Base-by-base conservation (phyloP, 1,140 invertebrate genomes). In the Neodiprion lecontei region DNA sequence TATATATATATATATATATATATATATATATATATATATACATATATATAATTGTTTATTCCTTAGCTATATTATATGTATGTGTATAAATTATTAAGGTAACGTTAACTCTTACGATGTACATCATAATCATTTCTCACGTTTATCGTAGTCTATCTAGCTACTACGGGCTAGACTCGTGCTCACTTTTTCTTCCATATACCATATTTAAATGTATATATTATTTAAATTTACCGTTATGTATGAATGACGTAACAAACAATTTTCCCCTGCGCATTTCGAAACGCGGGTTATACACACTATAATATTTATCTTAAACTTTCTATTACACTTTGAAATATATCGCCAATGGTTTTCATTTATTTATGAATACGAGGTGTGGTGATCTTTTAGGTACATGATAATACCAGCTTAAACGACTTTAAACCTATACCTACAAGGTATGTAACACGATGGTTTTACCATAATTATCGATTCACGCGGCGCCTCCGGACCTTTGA, bases 191-290 rank as follows among this genome's bases (percentile, higher is more conserved):
- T 61, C n/a, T 61, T 61, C 28, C 28, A 40, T 40, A 40, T 40
- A 40, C 53, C 53, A 61, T 40, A 40, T 14, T 61, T 17, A 11
- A 61, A 61, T 40, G 28, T 61, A 61, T 61, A 17, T 61, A 14
- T 61, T 14, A 61, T 61, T 61, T 61, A 61, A 14, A 61, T 61
- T 8, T 61, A 61, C n/a, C 9, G n/a, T 61, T 9, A 69, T 53
- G 66, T 72, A 71, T 48, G 70, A 72, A 71, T 75, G 70, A 75
- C 65, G 70, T 72, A 75, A 47, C 61, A 75, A 72, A 61, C 53
- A 7, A 12, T 69, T 75, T 21, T 65, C 61, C 17, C 61, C 61
- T 65, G 12, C 12, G 61, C 61, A 12, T 47, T 61, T 40, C 28
- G 28, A 40, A 40, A 40, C 28, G 28, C 28, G 5, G 28, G 28